phyloP scores from a whole-genome alignment of 2,113 vertebrate species.

The Austrofundulus limnaeus region DNA sequence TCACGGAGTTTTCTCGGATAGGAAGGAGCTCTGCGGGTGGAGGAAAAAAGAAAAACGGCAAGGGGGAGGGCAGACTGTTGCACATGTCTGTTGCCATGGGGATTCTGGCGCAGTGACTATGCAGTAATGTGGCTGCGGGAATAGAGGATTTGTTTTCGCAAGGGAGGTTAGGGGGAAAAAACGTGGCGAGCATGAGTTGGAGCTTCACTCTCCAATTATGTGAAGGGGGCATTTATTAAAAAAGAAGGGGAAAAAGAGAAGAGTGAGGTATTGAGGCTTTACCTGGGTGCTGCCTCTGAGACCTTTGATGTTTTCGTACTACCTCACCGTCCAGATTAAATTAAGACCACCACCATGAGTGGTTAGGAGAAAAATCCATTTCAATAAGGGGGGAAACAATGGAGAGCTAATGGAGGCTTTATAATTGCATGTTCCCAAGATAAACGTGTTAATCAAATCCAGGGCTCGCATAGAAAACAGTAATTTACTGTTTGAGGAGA shows the following conservation, averaged over 20 bases:
- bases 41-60: background rate
- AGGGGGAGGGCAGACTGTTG: conserved; percentile 61
- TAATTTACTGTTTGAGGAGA: conserved; percentile 60
- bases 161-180: conserved; percentile 41
- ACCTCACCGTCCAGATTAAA: conserved; percentile 66
- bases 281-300: conserved; percentile 55
- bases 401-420: conserved; percentile 72
- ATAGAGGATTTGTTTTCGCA: conserved; percentile 70
- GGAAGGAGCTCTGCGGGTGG: conserved; percentile 33
- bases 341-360: conserved; percentile 57
- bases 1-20: conserved; percentile 42
- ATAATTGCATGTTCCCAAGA: conserved; percentile 78
- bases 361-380: conserved; percentile 70
- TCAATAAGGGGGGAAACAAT: conserved; percentile 73
- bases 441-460: conserved; percentile 77
- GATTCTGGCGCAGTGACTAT: conserved; percentile 78
- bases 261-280: conserved; percentile 51
- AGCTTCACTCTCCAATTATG: conserved; percentile 66
- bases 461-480: conserved; percentile 69
- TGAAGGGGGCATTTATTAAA: conserved; percentile 54
- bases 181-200: conserved; percentile 53
- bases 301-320: conserved; percentile 64
- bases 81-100: conserved; percentile 82
- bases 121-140: conserved; percentile 71
- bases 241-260: too few species aligned